Conservation (phyloP, 2,797 vertebrate species). For the Halcyon badia region DNA sequence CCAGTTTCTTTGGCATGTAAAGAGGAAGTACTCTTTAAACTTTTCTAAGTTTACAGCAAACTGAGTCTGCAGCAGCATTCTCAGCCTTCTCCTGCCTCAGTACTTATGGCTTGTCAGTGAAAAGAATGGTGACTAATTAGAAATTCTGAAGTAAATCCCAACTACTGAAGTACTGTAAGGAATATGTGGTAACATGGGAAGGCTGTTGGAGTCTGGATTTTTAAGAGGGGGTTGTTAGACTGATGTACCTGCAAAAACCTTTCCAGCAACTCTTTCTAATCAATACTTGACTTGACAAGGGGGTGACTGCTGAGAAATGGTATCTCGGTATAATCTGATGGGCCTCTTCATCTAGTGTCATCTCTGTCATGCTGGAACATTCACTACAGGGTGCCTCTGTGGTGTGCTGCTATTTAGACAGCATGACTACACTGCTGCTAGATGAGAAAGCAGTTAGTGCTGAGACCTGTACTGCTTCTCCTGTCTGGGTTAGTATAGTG, state of each 20-base stretch:
- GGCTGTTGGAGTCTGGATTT: background rate
- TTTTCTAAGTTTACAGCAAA: background rate
- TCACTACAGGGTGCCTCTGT: background rate
- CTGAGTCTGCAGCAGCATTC: background rate
- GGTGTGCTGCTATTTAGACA: background rate
- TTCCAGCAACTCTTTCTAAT: background rate
- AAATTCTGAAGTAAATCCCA: background rate
- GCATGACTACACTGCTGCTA: background rate
- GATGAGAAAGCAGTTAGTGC: background rate
- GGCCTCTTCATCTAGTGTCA: background rate
- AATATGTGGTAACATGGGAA: rapidly evolving
- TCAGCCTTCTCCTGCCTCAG: background rate
- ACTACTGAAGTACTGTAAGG: background rate
- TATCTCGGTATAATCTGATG: background rate
- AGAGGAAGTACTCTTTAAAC: background rate
- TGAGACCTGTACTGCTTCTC: background rate
- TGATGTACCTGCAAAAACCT: background rate
- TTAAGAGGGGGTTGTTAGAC: background rate
- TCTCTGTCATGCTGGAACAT: background rate
- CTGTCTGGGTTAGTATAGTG: background rate
- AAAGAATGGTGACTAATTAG: background rate
- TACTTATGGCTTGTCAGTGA: background rate
- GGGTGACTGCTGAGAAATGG: background rate
- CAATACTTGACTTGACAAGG: background rate
- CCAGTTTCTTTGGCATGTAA: background rate